Conservation (phyloP, 2,888 invertebrate species). For the Hypselothyrea guttata region DNA sequence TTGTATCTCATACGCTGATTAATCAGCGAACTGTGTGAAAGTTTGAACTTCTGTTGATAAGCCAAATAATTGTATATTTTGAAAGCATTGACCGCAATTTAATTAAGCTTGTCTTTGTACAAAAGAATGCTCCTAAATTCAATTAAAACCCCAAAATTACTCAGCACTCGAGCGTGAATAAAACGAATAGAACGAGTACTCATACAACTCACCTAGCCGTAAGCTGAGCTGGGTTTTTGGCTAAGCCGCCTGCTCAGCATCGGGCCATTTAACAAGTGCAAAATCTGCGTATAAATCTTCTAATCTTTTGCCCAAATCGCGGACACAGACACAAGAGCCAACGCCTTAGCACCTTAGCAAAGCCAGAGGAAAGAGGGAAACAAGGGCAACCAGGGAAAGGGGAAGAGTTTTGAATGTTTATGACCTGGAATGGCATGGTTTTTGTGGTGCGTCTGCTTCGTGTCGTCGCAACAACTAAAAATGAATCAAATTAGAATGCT, state of each 20-base stretch:
- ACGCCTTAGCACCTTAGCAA: constrained; percentile 59
- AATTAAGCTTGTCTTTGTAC: constrained; percentile 26
- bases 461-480: constrained; percentile 51
- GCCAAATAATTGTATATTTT: not conserved
- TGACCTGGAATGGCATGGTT: constrained; percentile 10
- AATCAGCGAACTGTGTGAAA: constrained; percentile 24
- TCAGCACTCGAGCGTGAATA: not conserved
- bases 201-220: constrained; percentile 12
- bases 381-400: too few relatives aligned
- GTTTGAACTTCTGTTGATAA: too few relatives aligned
- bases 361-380: not conserved
- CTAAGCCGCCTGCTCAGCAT: constrained; percentile 10
- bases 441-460: constrained; percentile 15
- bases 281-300: constrained; percentile 70
- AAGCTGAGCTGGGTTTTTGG: not conserved
- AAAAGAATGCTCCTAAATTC: constrained; percentile 37
- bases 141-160: constrained; percentile 39
- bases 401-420: constrained; percentile 1
- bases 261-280: constrained; percentile 57
- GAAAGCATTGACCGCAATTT: constrained; percentile 16
- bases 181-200: not conserved
- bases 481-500: constrained; percentile 63
- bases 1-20: constrained; percentile 16
- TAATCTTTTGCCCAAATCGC: constrained; percentile 62
- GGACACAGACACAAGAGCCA: constrained; percentile 42